Evolutionary conservation across 2,797 vertebrate species (phyloP), one percentile per base, ranked within the genome.

Genomic region (Diglossa cyanea): DNA sequence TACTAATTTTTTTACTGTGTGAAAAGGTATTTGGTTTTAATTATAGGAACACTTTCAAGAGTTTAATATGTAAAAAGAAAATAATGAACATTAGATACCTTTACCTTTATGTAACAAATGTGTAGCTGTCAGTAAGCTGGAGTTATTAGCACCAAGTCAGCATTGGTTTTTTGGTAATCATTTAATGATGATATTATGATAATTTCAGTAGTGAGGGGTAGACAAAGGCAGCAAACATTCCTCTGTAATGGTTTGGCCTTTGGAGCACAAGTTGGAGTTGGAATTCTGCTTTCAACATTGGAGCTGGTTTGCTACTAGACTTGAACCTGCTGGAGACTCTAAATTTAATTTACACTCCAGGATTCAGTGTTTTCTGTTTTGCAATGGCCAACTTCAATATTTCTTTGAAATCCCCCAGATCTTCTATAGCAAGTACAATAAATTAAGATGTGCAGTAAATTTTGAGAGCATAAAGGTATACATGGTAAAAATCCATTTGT

Each of bases 401-500:
- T 82, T 48, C 37, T 61, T 83, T 33, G 1, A 35, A 45, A 7
- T 0, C 0, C 0, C 11, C 1, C 4, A 28, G 7, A 47, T 67
- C 71, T 90, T 55, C 31, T 37, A 3, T 9, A 61, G 26, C n/a
- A 87, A 71, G n/a, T 20, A 53, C 35, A 37, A 31, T 47, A 16
- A 51, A 85, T 62, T 60, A 42, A 58, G 33, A 40, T 18, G 8
- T 51, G 18, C 7, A 13, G 47, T 61, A 60, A 82, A 48, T 60
- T 51, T 26, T 50, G 26, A 62, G 21, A 80, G 4, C 19, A 4
- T 65, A 26, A n/a, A 74, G 14, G 16, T 72, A 61, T 12, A 21
- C 4, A 3, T 65, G n/a, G 30, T 63, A 37, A 83, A 80, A 83
- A 80, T 63, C 6, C 12, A 39, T 17, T 48, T 58, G 13, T 40